These are phyloP conservation scores for Antheraea pernyi DNA, from an alignment of 1,140 invertebrate species.

Conservation along the genomic window DNA sequence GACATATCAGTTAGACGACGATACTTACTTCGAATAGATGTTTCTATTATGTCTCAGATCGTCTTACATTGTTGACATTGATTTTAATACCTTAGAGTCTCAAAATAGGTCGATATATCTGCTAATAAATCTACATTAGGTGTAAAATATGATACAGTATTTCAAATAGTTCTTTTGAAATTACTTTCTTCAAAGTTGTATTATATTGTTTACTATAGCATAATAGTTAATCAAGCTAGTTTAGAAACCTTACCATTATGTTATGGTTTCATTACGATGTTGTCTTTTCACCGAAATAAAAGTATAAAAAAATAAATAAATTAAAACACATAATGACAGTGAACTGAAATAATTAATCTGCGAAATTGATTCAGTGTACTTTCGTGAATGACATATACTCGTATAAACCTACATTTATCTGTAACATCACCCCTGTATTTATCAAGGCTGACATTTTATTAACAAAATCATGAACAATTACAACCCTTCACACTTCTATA, in stretches of 20 bases:
- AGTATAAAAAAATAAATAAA: too few relatives aligned
- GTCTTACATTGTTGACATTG: background rate
- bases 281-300: too few relatives aligned
- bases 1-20: background rate
- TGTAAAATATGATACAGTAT: background rate
- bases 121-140: background rate
- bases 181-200: background rate
- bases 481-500: slow-evolving; percentile 28
- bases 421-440: background rate
- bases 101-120: background rate
- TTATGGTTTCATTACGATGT: too few relatives aligned
- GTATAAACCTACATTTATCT: background rate
- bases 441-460: slow-evolving; percentile 23
- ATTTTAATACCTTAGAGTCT: background rate
- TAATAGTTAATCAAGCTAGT: too few relatives aligned
- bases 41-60: background rate
- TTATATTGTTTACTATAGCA: background rate
- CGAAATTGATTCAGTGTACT: too few relatives aligned
- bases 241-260: too few relatives aligned
- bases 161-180: background rate
- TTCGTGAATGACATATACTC: too few relatives aligned
- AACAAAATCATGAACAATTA: slow-evolving; percentile 33
- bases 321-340: too few relatives aligned
- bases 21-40: background rate
- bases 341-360: too few relatives aligned